These are phyloP conservation scores for Bicyclus anynana DNA, from an alignment of 1,140 invertebrate species.

Conservation along the genomic window DNA sequence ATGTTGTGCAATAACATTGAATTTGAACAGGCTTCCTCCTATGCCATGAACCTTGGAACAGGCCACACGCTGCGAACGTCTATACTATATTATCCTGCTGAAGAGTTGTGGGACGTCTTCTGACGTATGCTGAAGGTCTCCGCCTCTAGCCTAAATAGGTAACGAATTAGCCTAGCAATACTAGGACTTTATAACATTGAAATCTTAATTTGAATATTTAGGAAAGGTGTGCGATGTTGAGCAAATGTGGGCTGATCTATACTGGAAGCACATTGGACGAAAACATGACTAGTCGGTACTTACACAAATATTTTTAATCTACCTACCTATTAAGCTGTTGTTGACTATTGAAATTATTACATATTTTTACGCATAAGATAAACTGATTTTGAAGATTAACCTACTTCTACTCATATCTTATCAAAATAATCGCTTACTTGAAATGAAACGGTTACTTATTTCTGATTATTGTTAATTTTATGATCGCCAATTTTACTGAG, in stretches of 20 bases:
- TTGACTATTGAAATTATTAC: not conserved
- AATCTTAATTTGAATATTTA: not conserved
- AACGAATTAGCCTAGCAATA: not conserved
- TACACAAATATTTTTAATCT: not conserved
- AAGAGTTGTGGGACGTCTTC: not conserved
- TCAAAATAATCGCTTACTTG: too few species aligned
- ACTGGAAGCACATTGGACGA: not conserved
- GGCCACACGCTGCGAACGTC: not conserved
- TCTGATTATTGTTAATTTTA: too few species aligned
- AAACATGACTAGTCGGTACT: not conserved
- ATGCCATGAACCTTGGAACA: slow-evolving; percentile 6
- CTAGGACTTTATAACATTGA: not conserved
- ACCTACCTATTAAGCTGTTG: not conserved
- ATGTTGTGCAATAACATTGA: slow-evolving; percentile 23
- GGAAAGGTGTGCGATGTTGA: not conserved
- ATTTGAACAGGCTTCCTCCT: slow-evolving; percentile 15
- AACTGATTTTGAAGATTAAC: too few species aligned
- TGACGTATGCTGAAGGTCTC: not conserved
- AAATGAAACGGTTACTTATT: too few species aligned
- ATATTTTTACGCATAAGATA: not conserved
- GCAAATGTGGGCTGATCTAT: slow-evolving; percentile 14
- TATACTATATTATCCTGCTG: not conserved
- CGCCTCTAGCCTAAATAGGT: not conserved
- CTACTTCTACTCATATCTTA: too few species aligned
- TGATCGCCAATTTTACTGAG: not conserved